These are phyloP conservation scores for Blastomussa wellsi DNA, from an alignment of 92 coral and sea anemone genomes.

Conservation along the genomic window DNA sequence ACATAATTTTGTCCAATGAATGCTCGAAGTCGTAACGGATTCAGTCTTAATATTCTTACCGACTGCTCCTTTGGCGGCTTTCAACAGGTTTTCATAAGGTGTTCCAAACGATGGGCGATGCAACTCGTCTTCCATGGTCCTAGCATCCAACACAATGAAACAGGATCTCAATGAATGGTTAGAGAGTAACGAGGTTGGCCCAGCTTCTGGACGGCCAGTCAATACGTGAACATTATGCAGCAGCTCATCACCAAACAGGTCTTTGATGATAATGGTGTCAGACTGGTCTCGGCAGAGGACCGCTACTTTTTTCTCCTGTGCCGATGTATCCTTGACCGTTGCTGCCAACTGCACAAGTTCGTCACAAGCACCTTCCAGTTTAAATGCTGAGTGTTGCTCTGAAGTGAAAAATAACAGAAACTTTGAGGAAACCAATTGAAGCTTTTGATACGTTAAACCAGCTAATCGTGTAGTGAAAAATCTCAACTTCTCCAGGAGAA, in stretches of 20 bases:
- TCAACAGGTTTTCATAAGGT: background rate
- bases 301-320: background rate
- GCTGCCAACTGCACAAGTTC: background rate
- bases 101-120: background rate
- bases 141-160: constrained; percentile 8
- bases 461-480: background rate
- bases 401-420: background rate
- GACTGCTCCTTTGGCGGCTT: background rate
- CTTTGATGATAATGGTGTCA: background rate
- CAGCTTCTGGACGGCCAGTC: background rate
- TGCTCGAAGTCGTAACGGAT: no score
- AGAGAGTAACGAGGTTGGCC: background rate
- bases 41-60: constrained; percentile 22
- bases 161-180: background rate
- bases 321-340: background rate
- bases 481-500: background rate
- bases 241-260: background rate
- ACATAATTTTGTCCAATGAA: no score
- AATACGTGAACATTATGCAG: background rate
- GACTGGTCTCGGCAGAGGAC: constrained; percentile 1
- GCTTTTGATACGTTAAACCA: no score
- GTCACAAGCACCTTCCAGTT: background rate
- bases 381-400: background rate
- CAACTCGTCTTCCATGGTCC: background rate
- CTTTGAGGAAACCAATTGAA: background rate